Base-by-base conservation (phyloP, 2,888 invertebrate genomes). In the Drosophila greeni region DNA sequence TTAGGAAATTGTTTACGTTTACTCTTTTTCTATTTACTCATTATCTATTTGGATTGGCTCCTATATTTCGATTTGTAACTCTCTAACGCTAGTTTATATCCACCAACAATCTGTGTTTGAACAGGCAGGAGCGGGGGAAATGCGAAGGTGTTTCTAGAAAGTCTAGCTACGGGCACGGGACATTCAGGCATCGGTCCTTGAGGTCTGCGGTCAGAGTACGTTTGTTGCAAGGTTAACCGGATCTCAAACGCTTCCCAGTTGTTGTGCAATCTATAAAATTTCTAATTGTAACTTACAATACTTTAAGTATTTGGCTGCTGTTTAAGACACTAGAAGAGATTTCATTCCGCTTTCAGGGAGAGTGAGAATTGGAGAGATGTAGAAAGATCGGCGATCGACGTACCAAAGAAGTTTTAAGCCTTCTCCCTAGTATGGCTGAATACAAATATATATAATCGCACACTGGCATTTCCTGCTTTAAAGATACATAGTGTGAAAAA, bases 1-100 rank as follows among this genome's bases (percentile, higher is more conserved):
- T 85, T 86, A 87, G 87, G 86, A 87, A 87, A 84, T 86, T 86
- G 68, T 80, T 72, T 73, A 74, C 72, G 72, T 72, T 76, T 70
- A 40, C 37, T 33, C 34, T 24, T 40, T 54, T 68, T 66, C 16
- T 48, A 26, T 14, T n/a, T 39, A 37, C 56, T 42, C 26, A n/a
- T 43, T 37, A 42, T 55, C 47, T 49, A 33, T 53, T 40, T 56
- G 31, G 18, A 8, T 29, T 45, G 18, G 18, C 29, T 47, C 43
- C 18, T 52, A 62, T 58, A 55, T 20, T 57, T 65, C 29, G 34
- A 34, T 66, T 66, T 68, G 49, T 72, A 81, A 81, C 72, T 42
- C 69, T 75, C 76, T 66, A 76, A 76, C 52, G 70, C 57, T 68
- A 47, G 64, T 40, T 55, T 70, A 61, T 58, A 36, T 26, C 58